Evolutionary conservation across 1,140 invertebrate species (phyloP).

Genomic region (Leucophenga varia): DNA sequence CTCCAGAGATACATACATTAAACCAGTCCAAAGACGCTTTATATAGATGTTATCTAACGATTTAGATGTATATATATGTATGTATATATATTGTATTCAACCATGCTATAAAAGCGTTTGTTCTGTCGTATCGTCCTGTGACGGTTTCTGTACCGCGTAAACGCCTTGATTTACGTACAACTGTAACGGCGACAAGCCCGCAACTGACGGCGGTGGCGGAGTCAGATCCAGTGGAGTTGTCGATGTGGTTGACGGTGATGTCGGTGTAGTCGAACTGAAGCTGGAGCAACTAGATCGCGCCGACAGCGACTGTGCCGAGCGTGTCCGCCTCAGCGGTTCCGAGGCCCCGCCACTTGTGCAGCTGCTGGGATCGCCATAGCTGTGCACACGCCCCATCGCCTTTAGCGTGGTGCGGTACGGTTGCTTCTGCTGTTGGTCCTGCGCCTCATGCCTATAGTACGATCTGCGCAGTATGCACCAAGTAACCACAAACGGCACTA

Average conservation of each 20-base stretch:
- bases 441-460: constrained; percentile 34
- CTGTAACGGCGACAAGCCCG: constrained; percentile 18
- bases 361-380: constrained; percentile 30
- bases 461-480: constrained; percentile 42
- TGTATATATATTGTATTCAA: constrained; percentile 6
- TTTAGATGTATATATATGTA: constrained; percentile 8
- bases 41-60: too few relatives aligned
- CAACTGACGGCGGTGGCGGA: constrained; percentile 19
- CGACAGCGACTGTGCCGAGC: constrained; percentile 39
- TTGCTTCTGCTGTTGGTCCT: constrained; percentile 13
- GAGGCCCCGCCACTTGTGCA: neutral
- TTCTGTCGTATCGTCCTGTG: constrained; percentile 14
- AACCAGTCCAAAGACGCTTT: constrained; percentile 13
- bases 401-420: constrained; percentile 25
- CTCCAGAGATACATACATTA: constrained; percentile 19
- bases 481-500: constrained; percentile 41
- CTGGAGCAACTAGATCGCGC: constrained; percentile 32
- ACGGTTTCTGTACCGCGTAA: constrained; percentile 17
- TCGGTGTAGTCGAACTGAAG: constrained; percentile 25
- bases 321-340: constrained; percentile 28
- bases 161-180: constrained; percentile 30
- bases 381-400: constrained; percentile 29
- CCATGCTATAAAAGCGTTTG: constrained; percentile 23
- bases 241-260: constrained; percentile 29
- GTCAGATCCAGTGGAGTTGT: constrained; percentile 36